phyloP scores from a whole-genome alignment of 2,888 invertebrate species.

The Beris chalybata region DNA sequence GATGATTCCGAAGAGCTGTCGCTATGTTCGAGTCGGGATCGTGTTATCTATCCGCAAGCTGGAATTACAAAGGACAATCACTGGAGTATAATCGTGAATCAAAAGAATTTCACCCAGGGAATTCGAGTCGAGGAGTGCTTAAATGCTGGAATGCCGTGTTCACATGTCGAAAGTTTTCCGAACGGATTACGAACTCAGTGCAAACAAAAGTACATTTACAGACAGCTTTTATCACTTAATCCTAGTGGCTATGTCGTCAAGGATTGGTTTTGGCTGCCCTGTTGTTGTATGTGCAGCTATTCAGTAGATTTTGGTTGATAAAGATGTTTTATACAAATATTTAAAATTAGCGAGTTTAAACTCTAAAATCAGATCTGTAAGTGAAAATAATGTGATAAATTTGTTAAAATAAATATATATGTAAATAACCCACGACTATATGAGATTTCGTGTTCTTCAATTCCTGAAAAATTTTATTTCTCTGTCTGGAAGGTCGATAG shows the following conservation, averaged over 20 bases:
- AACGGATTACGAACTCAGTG: conserved; percentile 60
- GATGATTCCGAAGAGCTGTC: conserved; percentile 52
- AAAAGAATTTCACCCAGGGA: conserved; percentile 67
- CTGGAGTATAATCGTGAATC: conserved; percentile 73
- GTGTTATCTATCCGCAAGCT: conserved; percentile 63
- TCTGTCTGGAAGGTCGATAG: too few relatives aligned
- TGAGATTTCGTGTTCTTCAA: too few relatives aligned
- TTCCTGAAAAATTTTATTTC: too few relatives aligned
- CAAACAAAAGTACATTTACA: conserved; percentile 62
- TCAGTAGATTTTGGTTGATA: background rate
- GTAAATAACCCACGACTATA: too few relatives aligned
- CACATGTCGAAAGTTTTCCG: conserved; percentile 57
- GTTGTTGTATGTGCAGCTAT: conserved; percentile 67
- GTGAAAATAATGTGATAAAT: too few relatives aligned
- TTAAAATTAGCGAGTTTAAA: background rate
- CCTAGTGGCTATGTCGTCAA: conserved; percentile 48
- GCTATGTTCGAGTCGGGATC: conserved; percentile 56
- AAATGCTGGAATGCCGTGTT: conserved; percentile 59
- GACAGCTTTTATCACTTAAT: conserved; percentile 59
- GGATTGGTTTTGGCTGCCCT: conserved; percentile 63
- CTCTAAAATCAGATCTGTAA: too few relatives aligned
- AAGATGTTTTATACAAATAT: background rate
- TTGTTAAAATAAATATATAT: too few relatives aligned
- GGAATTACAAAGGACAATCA: conserved; percentile 63
- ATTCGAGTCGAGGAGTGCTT: conserved; percentile 72